Percentiles rank a stretch among this genome's conserved stretches.
Evolutionary conservation across 2,113 vertebrate species (phyloP).

Genomic region (Saccopteryx leptura): DNA sequence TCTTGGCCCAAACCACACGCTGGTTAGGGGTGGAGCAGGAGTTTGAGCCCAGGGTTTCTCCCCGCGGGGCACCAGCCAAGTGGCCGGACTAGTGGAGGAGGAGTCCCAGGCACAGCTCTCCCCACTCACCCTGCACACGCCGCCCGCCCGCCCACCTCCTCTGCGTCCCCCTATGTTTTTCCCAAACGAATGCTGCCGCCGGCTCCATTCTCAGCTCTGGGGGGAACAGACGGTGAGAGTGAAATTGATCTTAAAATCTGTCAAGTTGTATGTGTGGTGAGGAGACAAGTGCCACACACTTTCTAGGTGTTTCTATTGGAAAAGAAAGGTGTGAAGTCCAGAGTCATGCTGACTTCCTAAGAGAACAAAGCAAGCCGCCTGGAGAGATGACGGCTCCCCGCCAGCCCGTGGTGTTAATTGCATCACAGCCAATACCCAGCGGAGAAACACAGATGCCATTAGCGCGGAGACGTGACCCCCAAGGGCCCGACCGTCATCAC

Average conservation of each 20-base stretch:
- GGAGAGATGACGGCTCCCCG: neutral
- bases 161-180: rapidly evolving
- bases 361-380: neutral
- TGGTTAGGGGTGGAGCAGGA: rapidly evolving
- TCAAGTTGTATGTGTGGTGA: neutral
- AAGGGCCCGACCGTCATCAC: neutral
- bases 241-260: conserved; percentile 58
- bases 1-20: neutral
- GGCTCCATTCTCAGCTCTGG: neutral
- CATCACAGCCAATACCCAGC: neutral
- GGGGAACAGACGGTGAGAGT: neutral
- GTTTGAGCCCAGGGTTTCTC: neutral
- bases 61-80: neutral
- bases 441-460: neutral
- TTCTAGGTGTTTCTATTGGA: conserved; percentile 73
- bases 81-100: neutral
- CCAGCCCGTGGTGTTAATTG: neutral
- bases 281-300: neutral
- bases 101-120: rapidly evolving
- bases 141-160: rapidly evolving
- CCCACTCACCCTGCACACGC: rapidly evolving
- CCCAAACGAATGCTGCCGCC: rapidly evolving
- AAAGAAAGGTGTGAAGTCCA: conserved; percentile 63
- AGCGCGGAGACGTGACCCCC: neutral
- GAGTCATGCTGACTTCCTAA: neutral